Conservation (phyloP, 1,140 invertebrate species). For the Aphelinus certus region DNA sequence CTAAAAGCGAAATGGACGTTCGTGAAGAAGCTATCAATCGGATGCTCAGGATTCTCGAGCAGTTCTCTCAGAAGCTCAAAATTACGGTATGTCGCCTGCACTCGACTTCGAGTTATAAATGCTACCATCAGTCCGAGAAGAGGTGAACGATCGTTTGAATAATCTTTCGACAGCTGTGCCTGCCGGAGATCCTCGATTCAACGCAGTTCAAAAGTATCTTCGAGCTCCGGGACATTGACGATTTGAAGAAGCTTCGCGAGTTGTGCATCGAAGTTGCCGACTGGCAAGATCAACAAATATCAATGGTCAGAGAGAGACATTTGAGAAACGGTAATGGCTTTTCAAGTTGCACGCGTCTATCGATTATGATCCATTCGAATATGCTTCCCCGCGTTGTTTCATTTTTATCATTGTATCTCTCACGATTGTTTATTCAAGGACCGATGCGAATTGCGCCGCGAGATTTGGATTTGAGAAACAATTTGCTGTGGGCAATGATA, state of each 20-base stretch:
- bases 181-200: neutral
- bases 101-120: neutral
- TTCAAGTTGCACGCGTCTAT: neutral
- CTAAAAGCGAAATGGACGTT: slow-evolving; percentile 15
- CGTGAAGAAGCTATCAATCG: slow-evolving; percentile 18
- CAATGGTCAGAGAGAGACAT: neutral
- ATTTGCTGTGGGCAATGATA: slow-evolving; percentile 7
- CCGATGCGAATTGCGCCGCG: neutral
- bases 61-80: slow-evolving; percentile 24
- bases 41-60: slow-evolving; percentile 20
- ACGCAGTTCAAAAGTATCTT: neutral
- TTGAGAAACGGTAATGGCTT: slow-evolving; percentile 1
- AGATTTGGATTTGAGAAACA: neutral
- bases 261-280: neutral
- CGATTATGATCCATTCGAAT: neutral
- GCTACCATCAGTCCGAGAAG: too few species aligned
- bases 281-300: neutral
- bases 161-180: slow-evolving; percentile 6
- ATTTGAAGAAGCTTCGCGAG: neutral
- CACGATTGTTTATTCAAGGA: neutral
- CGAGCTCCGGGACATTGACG: neutral
- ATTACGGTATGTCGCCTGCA: slow-evolving; percentile 21
- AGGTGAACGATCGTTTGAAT: too few species aligned
- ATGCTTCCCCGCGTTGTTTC: too few species aligned
- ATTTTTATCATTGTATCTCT: too few species aligned